Base-by-base conservation (phyloP, 2,888 invertebrate genomes). In the Pristionchus fissidentatus region DNA sequence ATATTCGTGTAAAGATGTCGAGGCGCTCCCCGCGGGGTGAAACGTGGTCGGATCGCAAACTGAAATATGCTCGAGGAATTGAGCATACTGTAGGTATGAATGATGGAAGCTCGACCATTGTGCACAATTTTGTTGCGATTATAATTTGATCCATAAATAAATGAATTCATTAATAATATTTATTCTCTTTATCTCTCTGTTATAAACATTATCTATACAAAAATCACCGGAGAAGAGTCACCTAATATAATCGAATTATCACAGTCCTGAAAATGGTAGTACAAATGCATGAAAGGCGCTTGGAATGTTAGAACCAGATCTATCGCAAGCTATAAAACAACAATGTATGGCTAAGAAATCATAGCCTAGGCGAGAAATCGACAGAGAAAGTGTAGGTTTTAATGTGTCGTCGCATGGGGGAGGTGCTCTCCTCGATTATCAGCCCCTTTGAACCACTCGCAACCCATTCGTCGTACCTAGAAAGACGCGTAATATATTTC, bases 401-500 rank as follows among this genome's bases (percentile, higher is more conserved):
- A 35, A 77, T 15, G 29, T 49, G 75, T 29, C 75, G 46, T 32
- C 49, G 46, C 15, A 77, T 8, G 8, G 75, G 75, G 32, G 75
- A 77, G 41, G 38, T 32, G 15, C 41, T 41, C 32, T 77, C 41
- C 29, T 77, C 35, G 15, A 77, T 7, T 22, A 46, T 8, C 29
- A 77, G 22, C 10, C 86, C 86, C 46, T 77, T 57, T n/a, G 84
- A 82, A 19, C 85, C 85, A 26, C 62, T 62, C 35, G 26, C 29
- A 73, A 60, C 38, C 85, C 73, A 80, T 19, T 46, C 66, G 57
- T 87, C 84, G 70, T 83, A 87, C 19, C 83, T 82, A 32, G 0
- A 15, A 75, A 49, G n/a, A 7, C 15, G 32, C 13, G 3, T 29
- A 43, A 75, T 29, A 41, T 38, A n/a, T 5, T 38, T 66, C 3